These are phyloP conservation scores for Helicoverpa assulta DNA, from an alignment of 2,888 invertebrate genomes.

Conservation along the genomic window DNA sequence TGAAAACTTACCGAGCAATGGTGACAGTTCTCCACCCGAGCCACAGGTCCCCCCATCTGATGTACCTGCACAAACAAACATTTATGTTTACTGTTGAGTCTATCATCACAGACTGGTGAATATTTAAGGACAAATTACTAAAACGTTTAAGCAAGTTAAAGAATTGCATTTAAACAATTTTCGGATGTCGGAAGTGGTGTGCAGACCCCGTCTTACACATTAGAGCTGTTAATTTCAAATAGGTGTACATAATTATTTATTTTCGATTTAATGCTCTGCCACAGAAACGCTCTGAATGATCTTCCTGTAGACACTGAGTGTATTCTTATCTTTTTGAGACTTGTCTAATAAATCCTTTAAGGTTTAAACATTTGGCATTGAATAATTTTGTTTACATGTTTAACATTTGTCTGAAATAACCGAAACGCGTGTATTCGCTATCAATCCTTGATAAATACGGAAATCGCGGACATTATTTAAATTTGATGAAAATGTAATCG, in stretches of 20 bases:
- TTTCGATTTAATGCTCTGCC: too few relatives aligned
- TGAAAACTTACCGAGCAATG: conserved; percentile 54
- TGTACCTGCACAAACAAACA: conserved; percentile 49
- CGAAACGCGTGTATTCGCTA: background rate
- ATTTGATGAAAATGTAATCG: conserved; percentile 7
- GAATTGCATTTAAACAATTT: background rate
- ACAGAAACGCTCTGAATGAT: too few relatives aligned
- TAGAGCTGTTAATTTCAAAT: too few relatives aligned
- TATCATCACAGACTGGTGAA: background rate
- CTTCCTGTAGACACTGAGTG: too few relatives aligned
- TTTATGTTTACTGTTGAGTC: background rate
- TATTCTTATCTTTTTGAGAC: too few relatives aligned
- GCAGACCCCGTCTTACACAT: too few relatives aligned
- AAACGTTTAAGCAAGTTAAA: background rate
- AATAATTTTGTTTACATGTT: conserved; percentile 2
- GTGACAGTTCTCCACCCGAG: conserved; percentile 4
- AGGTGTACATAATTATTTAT: too few relatives aligned
- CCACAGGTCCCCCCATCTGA: conserved; percentile 8
- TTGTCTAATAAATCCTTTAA: too few relatives aligned
- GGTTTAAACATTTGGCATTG: background rate
- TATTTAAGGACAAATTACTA: background rate
- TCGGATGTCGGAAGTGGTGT: background rate
- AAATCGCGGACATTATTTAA: background rate
- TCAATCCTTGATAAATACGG: background rate
- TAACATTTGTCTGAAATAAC: background rate